Conservation (phyloP, 64 coral and sea anemone genomes). For the Montipora foliosa region DNA sequence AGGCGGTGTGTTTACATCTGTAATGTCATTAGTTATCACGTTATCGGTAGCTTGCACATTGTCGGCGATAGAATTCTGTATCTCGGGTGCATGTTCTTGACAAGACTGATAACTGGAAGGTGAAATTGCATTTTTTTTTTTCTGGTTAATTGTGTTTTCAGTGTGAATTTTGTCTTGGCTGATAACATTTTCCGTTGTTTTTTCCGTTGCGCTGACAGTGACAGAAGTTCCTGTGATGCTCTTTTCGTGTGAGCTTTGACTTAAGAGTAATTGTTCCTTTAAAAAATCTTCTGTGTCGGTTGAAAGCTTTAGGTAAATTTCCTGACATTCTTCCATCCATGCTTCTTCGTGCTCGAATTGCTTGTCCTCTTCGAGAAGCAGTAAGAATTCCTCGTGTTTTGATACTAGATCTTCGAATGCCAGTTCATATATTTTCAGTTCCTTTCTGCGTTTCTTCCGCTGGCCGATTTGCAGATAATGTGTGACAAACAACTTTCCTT, state of each 20-base stretch:
- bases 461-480: constrained; percentile 6
- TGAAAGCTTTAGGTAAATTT: constrained; percentile 8
- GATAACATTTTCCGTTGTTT: not conserved
- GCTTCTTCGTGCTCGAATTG: constrained; percentile 17
- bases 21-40: too few relatives aligned
- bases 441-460: constrained; percentile 5
- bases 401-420: not conserved
- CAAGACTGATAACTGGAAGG: not conserved
- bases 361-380: not conserved
- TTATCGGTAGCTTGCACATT: not conserved
- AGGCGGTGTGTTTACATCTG: not conserved
- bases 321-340: constrained; percentile 14
- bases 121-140: constrained; percentile 4
- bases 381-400: constrained; percentile 1
- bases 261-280: constrained; percentile 12
- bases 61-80: not conserved
- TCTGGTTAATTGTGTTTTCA: not conserved
- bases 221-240: not conserved
- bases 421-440: constrained; percentile 10
- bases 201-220: not conserved
- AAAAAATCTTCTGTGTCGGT: not conserved
- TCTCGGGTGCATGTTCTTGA: not conserved
- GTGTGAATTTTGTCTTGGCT: constrained; percentile 5
- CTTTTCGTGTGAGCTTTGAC: constrained; percentile 3
- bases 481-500: not conserved